Base-by-base conservation (phyloP, 1,140 invertebrate genomes). In the Drosophila eugracilis region DNA sequence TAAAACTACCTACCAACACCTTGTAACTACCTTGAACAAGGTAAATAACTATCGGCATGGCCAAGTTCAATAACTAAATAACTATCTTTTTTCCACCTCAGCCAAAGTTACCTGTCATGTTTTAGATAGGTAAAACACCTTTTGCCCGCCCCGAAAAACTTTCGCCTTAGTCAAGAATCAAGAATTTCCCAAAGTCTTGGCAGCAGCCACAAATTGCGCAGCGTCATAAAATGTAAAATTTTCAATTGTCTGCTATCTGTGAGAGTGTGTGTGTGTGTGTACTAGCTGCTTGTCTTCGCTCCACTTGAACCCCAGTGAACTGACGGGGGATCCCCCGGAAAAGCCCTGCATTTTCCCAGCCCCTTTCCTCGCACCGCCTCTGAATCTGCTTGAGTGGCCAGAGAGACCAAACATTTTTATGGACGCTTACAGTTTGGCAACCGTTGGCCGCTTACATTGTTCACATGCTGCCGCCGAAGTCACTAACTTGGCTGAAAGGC, bases 191-290 rank as follows among this genome's bases (percentile, higher is more conserved):
- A 63, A 63, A 63, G 53, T 55, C 62, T 39, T 63, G 74, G 62
- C 60, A 49, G 55, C 49, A 60, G 62, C 73, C 69, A 78, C 81
- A 86, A 86, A 86, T 86, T 86, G 83, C 83, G 74, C 81, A 78
- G 83, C 77, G 81, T 86, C 77, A 86, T 86, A 86, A 86, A 86
- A 86, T 86, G 81, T 88, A 86, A 86, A 81, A 88, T 70, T 86
- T 86, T 86, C 81, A 86, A 86, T 86, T 86, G 81, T 86, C 81
- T 86, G 62, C 81, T 86, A 85, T 81, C 85, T 86, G 81, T 60
- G 71, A 50, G 65, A 21, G 30, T 30, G 30, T 32, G 30, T 32
- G 1, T 32, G 10, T 32, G 10, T 32, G 30, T 42, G 65, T 26
- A 24, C 28, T 21, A 17, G 50, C 5, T 12, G 34, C 17, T 44